A percentile compares a stretch with the other conserved stretches of the same genome.
Conservation (phyloP, 2,888 invertebrate species). For the Blastobasis adustella region DNA sequence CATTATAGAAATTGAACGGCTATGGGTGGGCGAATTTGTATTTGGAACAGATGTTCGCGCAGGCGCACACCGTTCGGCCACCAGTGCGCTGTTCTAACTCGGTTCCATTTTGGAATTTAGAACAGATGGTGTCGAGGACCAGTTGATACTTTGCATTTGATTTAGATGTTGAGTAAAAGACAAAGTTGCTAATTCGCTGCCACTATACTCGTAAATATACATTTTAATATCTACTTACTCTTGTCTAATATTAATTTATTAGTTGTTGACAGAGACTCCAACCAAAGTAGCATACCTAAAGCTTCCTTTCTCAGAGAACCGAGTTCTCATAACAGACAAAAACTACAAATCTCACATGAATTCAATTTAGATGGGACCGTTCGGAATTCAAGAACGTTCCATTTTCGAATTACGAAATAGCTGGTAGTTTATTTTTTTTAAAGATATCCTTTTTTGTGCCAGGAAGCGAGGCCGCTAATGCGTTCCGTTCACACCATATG, state of each 20-base stretch:
- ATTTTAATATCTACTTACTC: no score
- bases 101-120: slow-evolving; percentile 45
- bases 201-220: no score
- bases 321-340: no score
- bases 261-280: no score
- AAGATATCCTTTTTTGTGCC: slow-evolving; percentile 24
- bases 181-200: no score
- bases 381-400: slow-evolving; percentile 24
- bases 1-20: slow-evolving; percentile 54
- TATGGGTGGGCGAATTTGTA: slow-evolving; percentile 37
- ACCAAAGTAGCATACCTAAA: no score
- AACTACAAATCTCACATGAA: slow-evolving; percentile 1
- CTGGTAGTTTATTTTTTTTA: slow-evolving; percentile 23
- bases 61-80: slow-evolving; percentile 37
- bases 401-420: slow-evolving; percentile 40
- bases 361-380: slow-evolving; percentile 7
- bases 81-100: slow-evolving; percentile 33
- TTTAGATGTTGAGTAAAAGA: no score
- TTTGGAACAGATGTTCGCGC: slow-evolving; percentile 43
- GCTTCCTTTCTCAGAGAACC: no score
- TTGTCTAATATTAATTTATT: no score
- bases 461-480: slow-evolving; percentile 50
- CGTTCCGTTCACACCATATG: slow-evolving; percentile 57
- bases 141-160: not conserved
- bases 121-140: slow-evolving; percentile 33